Percentiles rank a stretch among this genome's conserved stretches.
These are phyloP conservation scores for Phyto melanocephala DNA, from an alignment of 2,888 invertebrate species.

Conservation along the genomic window DNA sequence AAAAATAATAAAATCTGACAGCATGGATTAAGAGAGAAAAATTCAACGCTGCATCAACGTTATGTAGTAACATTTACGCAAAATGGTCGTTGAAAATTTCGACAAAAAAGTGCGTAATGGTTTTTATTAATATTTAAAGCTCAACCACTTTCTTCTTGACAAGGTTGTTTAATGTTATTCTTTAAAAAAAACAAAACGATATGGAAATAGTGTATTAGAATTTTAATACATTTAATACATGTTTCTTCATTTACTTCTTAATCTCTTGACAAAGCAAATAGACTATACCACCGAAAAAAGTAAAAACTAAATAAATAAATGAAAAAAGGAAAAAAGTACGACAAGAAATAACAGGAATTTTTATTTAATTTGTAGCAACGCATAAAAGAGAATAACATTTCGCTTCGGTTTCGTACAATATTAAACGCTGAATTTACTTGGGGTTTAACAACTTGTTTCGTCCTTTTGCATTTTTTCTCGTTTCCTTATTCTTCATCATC, in stretches of 20 bases:
- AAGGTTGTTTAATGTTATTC: no score
- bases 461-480: not conserved
- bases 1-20: no score
- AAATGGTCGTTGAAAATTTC: no score
- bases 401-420: slow-evolving; percentile 15
- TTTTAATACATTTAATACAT: not conserved
- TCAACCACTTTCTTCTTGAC: no score
- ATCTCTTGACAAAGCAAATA: not conserved
- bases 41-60: no score
- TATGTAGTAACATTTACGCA: no score
- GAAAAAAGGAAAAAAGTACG: not conserved
- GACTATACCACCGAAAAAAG: not conserved
- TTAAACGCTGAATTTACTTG: slow-evolving; percentile 45
- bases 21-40: no score
- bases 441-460: slow-evolving; percentile 3
- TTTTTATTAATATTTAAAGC: no score
- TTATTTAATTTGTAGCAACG: slow-evolving; percentile 2
- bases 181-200: no score
- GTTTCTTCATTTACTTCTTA: slow-evolving; percentile 14
- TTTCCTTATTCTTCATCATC: not conserved
- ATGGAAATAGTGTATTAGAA: slow-evolving; percentile 1
- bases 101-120: no score
- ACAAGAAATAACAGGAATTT: not conserved
- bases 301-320: no score
- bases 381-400: slow-evolving; percentile 11